phyloP scores from a whole-genome alignment of 2,888 invertebrate genomes.

The Taphrorychus bicolor region DNA sequence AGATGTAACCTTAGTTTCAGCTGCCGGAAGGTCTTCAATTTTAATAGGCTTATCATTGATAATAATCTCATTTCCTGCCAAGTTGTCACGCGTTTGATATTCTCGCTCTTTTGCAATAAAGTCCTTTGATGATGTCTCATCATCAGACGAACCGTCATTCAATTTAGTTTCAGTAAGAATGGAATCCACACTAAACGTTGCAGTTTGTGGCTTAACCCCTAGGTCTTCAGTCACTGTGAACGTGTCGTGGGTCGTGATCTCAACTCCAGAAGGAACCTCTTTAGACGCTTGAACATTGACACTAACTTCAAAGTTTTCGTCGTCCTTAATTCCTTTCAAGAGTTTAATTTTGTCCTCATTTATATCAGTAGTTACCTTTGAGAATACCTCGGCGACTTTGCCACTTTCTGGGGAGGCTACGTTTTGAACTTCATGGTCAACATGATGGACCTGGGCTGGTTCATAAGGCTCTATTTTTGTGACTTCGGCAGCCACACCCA shows the following conservation, averaged over 20 bases:
- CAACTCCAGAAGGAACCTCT: constrained; percentile 43
- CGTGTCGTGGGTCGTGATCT: constrained; percentile 46
- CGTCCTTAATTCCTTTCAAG: too few species aligned
- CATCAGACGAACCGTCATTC: constrained; percentile 37
- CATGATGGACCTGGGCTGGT: not conserved
- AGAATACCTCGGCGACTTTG: constrained; percentile 21
- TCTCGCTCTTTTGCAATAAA: constrained; percentile 45
- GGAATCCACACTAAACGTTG: constrained; percentile 50
- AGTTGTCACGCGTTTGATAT: constrained; percentile 23
- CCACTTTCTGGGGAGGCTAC: not conserved
- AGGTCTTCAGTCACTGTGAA: constrained; percentile 41
- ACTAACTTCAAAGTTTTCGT: constrained; percentile 42
- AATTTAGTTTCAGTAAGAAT: constrained; percentile 50
- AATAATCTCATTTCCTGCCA: constrained; percentile 23
- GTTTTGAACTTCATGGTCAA: not conserved
- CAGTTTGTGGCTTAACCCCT: constrained; percentile 28
- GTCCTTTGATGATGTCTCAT: constrained; percentile 37
- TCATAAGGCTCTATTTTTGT: not conserved
- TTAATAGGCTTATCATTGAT: constrained; percentile 46
- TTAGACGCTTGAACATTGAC: constrained; percentile 45
- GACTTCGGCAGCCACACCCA: not conserved
- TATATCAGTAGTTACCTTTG: constrained; percentile 34
- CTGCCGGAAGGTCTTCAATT: constrained; percentile 25
- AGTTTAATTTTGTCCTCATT: constrained; percentile 29
- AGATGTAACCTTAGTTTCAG: not conserved